Evolutionary conservation across 2,113 vertebrate genomes (phyloP), one percentile per base, ranked within the genome.

Genomic region (Microcebus ravelobensis): DNA sequence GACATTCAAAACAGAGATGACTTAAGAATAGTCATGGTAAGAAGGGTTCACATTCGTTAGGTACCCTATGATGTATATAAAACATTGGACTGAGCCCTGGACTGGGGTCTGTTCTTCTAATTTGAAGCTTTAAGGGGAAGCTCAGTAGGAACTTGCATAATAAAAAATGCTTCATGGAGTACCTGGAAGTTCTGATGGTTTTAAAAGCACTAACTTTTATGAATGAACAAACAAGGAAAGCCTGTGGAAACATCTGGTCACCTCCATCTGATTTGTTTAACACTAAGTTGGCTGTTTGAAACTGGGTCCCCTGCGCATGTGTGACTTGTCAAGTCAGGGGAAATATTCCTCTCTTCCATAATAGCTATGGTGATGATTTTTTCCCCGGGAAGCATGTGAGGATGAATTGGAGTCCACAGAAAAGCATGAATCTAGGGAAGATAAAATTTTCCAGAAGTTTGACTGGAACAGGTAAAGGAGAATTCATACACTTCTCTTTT

Each of bases 401-500:
- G 96, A 97, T 18, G 99, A 99, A 18, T 93, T 99, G 85, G 98
- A 99, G 55, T 98, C 98, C 92, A 99, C 99, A 98, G 99, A 99
- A 63, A 98, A 99, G 98, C 99, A 99, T 10, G 99, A 99, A 97
- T 99, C 98, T 15, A 97, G 98, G 95, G 99, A 99, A 89, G 98
- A 98, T 86, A 99, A 98, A 97, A 96, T 99, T 86, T 99, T 99
- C 95, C 99, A 98, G 29, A 98, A 88, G 23, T 99, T 97, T 21
- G 99, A 86, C 99, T 99, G 89, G 99, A 99, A 68, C 99, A 99
- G 99, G 99, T 99, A 82, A 98, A 94, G 65, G 61, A 31, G 93
- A 84, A 34, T 20, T 55, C 34, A n/a, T 9, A 1, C 67, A 27
- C 8, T 25, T 80, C 70, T 9, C 45, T 52, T 48, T 42, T 31